Evolutionary conservation across 2,113 vertebrate genomes (phyloP).

Genomic region (Hystrix brachyura): DNA sequence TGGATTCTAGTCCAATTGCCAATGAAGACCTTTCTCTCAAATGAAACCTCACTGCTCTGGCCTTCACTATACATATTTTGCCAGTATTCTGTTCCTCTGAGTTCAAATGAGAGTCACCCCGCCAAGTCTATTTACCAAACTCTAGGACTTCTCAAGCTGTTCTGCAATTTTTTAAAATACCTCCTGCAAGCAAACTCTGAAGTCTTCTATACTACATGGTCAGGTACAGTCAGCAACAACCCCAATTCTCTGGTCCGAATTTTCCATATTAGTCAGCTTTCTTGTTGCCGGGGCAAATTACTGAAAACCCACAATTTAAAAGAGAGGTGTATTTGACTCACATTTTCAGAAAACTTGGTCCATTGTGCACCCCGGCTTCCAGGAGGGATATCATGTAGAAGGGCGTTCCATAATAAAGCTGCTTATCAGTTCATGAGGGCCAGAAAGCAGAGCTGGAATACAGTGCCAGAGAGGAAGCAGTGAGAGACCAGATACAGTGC

Average conservation of each 20-base stretch:
- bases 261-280: not conserved
- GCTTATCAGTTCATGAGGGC: not conserved
- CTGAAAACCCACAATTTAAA: not conserved
- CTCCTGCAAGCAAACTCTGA: not conserved
- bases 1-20: not conserved
- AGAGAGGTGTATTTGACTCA: not conserved
- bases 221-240: not conserved
- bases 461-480: not conserved
- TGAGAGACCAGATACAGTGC: accelerated
- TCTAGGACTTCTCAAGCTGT: not conserved
- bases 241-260: not conserved
- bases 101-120: not conserved
- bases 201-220: not conserved
- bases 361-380: not conserved
- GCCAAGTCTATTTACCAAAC: not conserved
- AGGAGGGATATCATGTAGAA: not conserved
- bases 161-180: not conserved
- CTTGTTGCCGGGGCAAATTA: not conserved
- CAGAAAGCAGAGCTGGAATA: not conserved
- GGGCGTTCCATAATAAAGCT: not conserved
- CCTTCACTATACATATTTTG: not conserved
- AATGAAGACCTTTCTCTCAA: not conserved
- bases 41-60: not conserved
- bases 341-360: not conserved
- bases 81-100: not conserved